Percentiles rank a stretch among this genome's conserved stretches.
These are phyloP conservation scores for Myripristis jacobus DNA, from an alignment of 2,797 vertebrate species.

Conservation along the genomic window DNA sequence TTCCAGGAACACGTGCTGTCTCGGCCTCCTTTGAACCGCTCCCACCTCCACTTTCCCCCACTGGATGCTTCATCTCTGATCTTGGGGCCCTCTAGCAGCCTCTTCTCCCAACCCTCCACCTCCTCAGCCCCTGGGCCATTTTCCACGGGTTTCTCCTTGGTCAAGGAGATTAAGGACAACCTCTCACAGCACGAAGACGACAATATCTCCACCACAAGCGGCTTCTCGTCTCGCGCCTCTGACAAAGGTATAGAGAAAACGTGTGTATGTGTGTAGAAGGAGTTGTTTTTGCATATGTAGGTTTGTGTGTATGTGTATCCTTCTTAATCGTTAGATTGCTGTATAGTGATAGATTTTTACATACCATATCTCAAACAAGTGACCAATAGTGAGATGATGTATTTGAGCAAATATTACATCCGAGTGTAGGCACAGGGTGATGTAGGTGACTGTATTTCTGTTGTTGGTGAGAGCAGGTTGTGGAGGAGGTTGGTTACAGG, in stretches of 20 bases:
- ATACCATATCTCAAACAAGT: not conserved
- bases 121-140: conserved; percentile 87
- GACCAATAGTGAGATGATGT: too few species aligned
- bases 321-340: not conserved
- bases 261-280: not conserved
- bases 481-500: too few species aligned
- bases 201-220: conserved; percentile 99
- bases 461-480: too few species aligned
- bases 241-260: conserved; percentile 89
- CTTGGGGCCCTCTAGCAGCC: conserved; percentile 71
- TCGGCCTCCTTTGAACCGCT: conserved; percentile 93
- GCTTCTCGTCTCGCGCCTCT: conserved; percentile 98
- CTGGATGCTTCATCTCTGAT: conserved; percentile 86
- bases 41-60: conserved; percentile 89
- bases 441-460: too few species aligned
- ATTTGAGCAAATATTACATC: too few species aligned
- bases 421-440: too few species aligned
- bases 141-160: conserved; percentile 88
- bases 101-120: conserved; percentile 93
- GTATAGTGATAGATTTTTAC: not conserved
- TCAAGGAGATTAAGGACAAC: conserved; percentile 99
- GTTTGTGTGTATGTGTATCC: not conserved
- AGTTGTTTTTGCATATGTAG: not conserved
- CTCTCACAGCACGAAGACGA: conserved; percentile 98
- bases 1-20: conserved; percentile 90